Conservation (phyloP, 2,797 vertebrate genomes). For the Sebastolobus altivelis region DNA sequence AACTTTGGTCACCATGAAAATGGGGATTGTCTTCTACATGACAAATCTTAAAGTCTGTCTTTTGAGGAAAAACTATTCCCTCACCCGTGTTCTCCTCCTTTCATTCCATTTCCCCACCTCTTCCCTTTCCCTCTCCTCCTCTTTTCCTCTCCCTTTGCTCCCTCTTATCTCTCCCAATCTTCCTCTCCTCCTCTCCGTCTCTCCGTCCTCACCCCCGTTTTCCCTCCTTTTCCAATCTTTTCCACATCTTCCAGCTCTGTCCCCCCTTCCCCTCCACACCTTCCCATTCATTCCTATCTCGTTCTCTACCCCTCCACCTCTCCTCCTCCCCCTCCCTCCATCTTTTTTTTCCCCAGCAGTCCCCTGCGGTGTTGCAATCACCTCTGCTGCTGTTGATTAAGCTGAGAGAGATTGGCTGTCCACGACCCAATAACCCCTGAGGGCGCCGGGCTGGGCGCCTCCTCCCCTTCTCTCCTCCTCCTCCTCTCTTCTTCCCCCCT, state of each 20-base stretch:
- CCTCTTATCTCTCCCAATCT: conserved; percentile 40
- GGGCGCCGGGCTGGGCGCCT: conserved; percentile 43
- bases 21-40: no score
- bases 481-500: not conserved
- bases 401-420: conserved; percentile 85
- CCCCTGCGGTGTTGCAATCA: conserved; percentile 78
- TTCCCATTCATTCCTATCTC: conserved; percentile 58
- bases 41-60: no score
- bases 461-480: conserved; percentile 4
- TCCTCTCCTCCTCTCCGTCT: conserved; percentile 1
- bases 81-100: not conserved
- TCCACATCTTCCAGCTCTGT: conserved; percentile 36
- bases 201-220: conserved; percentile 25
- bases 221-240: conserved; percentile 59
- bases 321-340: conserved; percentile 12
- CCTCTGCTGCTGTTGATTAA: conserved; percentile 85
- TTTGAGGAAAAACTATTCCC: not conserved
- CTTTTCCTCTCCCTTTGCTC: not conserved
- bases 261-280: conserved; percentile 6
- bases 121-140: not conserved
- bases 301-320: conserved; percentile 7
- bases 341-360: conserved; percentile 64
- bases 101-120: not conserved
- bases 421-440: conserved; percentile 83
- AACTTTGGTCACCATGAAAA: no score